Conservation (phyloP, 2,888 invertebrate species). For the Ichneumoninae sp. region DNA sequence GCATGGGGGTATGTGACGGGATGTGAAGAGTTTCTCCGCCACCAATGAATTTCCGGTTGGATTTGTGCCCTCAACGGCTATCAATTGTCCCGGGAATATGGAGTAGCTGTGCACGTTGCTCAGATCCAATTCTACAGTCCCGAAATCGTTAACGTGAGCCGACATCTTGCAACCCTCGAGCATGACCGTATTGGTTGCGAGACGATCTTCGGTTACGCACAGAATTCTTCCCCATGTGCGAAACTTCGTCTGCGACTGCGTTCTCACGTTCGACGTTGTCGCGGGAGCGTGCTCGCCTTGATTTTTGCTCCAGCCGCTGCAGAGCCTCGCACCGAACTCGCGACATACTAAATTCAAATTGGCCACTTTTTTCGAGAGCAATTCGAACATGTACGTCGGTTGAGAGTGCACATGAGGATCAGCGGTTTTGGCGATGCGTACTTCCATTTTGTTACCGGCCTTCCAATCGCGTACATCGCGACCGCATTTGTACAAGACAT, state of each 20-base stretch:
- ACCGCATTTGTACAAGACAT: constrained; percentile 74
- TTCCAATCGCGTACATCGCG: constrained; percentile 73
- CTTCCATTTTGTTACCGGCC: constrained; percentile 55
- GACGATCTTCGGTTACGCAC: constrained; percentile 88
- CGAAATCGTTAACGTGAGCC: neutral
- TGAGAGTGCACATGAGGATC: constrained; percentile 73
- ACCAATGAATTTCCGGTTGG: constrained; percentile 89
- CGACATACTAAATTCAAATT: constrained; percentile 71
- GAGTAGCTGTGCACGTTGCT: constrained; percentile 87
- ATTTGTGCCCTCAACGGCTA: constrained; percentile 90
- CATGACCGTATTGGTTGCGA: constrained; percentile 56
- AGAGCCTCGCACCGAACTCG: constrained; percentile 73
- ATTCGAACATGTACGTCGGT: constrained; percentile 80
- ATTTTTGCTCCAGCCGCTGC: constrained; percentile 71
- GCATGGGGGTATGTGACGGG: constrained; percentile 84
- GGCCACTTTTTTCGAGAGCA: constrained; percentile 73
- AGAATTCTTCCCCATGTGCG: constrained; percentile 90
- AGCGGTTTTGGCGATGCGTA: constrained; percentile 67
- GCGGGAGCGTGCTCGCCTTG: constrained; percentile 65
- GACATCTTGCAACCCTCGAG: constrained; percentile 73
- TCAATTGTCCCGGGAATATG: constrained; percentile 92
- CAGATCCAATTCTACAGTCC: constrained; percentile 86
- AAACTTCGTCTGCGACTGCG: constrained; percentile 82
- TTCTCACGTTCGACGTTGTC: constrained; percentile 73
- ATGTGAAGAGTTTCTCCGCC: constrained; percentile 88